Evolutionary conservation across 2,888 invertebrate genomes (phyloP).

Genomic region (Synanthedon vespiformis): DNA sequence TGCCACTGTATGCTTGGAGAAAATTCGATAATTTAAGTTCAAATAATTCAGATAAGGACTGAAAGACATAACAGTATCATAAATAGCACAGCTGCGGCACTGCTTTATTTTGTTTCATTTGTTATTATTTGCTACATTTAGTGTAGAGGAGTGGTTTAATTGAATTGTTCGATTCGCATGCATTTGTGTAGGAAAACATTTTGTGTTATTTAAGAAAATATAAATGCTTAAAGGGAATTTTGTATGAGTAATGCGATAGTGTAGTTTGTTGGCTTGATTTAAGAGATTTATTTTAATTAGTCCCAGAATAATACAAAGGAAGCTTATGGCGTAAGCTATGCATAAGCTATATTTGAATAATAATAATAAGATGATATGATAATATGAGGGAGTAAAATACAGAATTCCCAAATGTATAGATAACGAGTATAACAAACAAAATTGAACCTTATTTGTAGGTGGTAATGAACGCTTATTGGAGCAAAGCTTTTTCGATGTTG

Average conservation of each 20-base stretch:
- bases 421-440: too few species aligned
- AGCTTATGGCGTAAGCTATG: too few species aligned
- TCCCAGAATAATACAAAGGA: too few species aligned
- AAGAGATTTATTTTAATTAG: too few species aligned
- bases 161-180: background rate
- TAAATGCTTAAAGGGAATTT: background rate
- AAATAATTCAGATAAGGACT: background rate
- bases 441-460: background rate
- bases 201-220: background rate
- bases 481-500: constrained; percentile 56
- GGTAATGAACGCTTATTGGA: constrained; percentile 33
- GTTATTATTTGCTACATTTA: constrained; percentile 1
- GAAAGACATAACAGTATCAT: constrained; percentile 39
- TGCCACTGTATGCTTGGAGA: background rate
- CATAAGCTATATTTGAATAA: too few species aligned
- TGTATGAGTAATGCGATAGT: background rate
- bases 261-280: too few species aligned
- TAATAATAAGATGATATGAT: too few species aligned
- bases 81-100: constrained; percentile 53
- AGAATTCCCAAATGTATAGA: too few species aligned
- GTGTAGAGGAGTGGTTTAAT: background rate
- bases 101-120: constrained; percentile 37
- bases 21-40: too few species aligned
- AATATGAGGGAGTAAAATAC: too few species aligned
- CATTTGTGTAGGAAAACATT: background rate